Evolutionary conservation across 1,140 invertebrate species (phyloP), one percentile per base, ranked within the genome.

Genomic region (Macrosteles quadrilineatus): DNA sequence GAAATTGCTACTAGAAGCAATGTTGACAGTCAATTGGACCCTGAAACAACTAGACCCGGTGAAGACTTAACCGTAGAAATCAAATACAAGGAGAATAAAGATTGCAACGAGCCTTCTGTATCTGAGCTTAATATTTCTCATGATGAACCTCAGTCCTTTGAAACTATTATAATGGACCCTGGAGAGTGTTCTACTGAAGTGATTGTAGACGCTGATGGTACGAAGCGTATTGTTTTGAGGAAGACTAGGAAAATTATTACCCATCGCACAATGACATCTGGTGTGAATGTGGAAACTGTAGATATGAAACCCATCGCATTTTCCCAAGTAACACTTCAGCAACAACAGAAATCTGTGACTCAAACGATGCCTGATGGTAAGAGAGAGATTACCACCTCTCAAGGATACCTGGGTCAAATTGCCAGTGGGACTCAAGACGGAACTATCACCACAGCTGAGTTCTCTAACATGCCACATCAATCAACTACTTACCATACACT

Each of bases 141-240:
- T 74, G 83, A 82, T 55, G 81, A 87, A 27, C 89, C 88, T n/a
- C 88, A 91, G 73, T 85, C 90, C 0, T 92, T 92, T 76, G 91
- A 92, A 77, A 91, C 91, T 0, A 83, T 91, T 1, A 84, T 92
- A 72, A 84, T 89, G 0, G 90, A 92, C 78, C 91, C 91, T 0
- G 90, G 91, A 78, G 87, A 92, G 76, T 88, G 87, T 11, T 89
- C 87, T 1, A 91, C 89, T 11, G 90, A 92, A 80, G 87, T 93
- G 1, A 87, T 93, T 6, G 89, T 92, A 0, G 90, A 91, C 73
- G 85, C 90, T 27, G 90, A 93, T 80, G 91, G 91, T n/a, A 91
- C 88, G 0, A 92, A 90, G 73, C 84, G 90, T 72, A 92, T 93
- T 68, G 89, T 93, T 57, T 87, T 93, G 0, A 87, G 86, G 71